Conservation (phyloP, 2,797 vertebrate genomes). For the Cyclopterus lumpus region DNA sequence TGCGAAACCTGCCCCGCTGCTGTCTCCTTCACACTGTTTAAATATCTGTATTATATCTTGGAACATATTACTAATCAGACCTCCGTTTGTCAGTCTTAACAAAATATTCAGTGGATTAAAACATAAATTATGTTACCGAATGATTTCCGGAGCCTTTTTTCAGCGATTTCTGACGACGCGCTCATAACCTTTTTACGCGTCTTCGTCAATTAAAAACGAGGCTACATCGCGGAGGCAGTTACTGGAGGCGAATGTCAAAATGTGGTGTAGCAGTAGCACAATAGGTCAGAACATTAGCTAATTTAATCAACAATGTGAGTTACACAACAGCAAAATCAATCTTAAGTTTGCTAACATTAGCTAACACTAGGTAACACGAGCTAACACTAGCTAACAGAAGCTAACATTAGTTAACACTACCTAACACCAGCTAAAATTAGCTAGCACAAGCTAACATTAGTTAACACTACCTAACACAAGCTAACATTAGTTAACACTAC, state of each 20-base stretch:
- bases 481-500: no score
- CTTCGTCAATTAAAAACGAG: not conserved
- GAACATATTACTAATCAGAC: conserved; percentile 5
- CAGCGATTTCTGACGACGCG: not conserved
- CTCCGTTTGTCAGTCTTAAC: not conserved
- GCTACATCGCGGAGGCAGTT: not conserved
- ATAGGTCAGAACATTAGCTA: not conserved
- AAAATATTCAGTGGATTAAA: not conserved
- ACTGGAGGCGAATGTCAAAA: no score
- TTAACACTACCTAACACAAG: no score
- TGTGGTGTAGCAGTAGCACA: no score
- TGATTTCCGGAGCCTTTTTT: not conserved
- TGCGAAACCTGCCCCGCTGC: not conserved
- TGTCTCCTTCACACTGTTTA: conserved; percentile 18
- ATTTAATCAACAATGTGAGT: not conserved
- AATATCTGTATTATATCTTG: conserved; percentile 12
- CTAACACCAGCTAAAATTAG: no score
- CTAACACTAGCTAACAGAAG: no score
- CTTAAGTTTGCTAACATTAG: no score
- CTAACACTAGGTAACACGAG: no score
- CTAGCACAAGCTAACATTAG: no score
- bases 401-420: no score
- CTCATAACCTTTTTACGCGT: not conserved
- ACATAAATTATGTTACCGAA: not conserved
- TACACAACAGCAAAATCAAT: not conserved